Evolutionary conservation across 1,140 invertebrate species (phyloP).

Genomic region (Antheraea mylitta): DNA sequence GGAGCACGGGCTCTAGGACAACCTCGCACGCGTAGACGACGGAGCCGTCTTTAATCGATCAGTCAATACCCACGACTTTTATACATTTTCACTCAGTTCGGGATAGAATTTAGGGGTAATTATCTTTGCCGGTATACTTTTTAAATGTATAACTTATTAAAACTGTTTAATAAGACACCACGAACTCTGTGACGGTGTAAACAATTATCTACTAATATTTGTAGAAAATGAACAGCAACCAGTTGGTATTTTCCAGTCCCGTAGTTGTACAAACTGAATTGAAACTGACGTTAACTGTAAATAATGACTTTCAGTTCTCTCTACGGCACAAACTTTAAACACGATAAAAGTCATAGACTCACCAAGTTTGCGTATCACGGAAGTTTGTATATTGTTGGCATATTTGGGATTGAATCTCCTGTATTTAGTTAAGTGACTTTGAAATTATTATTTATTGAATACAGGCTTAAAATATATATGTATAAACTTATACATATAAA

Average conservation of each 20-base stretch:
- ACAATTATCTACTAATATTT: background rate
- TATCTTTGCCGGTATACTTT: no score
- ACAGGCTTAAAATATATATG: no score
- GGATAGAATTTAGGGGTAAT: no score
- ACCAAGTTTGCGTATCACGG: constrained; percentile 2
- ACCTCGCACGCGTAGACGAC: no score
- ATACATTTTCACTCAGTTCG: no score
- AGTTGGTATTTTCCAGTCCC: background rate
- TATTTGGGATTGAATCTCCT: background rate
- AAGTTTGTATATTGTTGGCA: constrained; percentile 4
- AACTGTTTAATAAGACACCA: background rate
- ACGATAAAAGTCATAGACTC: constrained; percentile 11
- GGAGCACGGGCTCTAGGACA: no score
- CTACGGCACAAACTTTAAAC: constrained; percentile 1
- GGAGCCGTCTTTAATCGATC: no score
- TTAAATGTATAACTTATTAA: no score
- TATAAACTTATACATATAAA: no score
- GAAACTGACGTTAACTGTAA: background rate
- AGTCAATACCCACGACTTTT: no score
- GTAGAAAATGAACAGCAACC: background rate
- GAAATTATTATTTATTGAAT: constrained; percentile 3
- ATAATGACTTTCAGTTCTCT: background rate
- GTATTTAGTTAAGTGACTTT: background rate
- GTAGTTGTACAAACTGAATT: background rate
- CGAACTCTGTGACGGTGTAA: background rate